phyloP scores from a whole-genome alignment of 2,797 vertebrate species.

The Onychomys torridus region DNA sequence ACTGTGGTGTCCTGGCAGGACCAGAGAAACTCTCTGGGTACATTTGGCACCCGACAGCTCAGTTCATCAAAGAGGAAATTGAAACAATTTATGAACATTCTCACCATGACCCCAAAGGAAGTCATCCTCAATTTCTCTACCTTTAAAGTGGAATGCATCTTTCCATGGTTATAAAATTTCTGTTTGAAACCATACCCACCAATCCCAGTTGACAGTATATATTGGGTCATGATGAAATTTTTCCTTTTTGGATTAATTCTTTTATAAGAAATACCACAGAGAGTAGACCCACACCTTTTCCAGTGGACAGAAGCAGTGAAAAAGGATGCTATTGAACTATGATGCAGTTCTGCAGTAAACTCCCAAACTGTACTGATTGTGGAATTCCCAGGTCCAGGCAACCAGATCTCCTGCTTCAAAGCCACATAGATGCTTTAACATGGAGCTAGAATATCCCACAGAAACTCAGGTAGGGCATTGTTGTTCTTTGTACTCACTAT shows the following conservation, averaged over 20 bases:
- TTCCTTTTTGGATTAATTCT: accelerated
- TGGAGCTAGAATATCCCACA: too few relatives aligned
- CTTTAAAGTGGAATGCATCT: neutral
- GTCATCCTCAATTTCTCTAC: neutral
- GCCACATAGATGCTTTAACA: neutral
- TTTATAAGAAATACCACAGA: neutral
- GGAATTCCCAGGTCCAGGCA: neutral
- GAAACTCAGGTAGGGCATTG: neutral
- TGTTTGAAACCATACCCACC: neutral
- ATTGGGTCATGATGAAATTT: neutral
- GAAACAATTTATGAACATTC: neutral
- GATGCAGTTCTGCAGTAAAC: neutral
- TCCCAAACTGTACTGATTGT: neutral
- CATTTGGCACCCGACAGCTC: neutral
- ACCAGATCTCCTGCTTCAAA: neutral
- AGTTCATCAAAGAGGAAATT: neutral
- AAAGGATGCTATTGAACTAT: neutral
- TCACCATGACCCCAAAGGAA: neutral
- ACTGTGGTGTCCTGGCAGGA: too few relatives aligned
- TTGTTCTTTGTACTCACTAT: neutral
- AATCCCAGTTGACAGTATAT: too few relatives aligned
- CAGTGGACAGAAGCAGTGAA: too few relatives aligned
- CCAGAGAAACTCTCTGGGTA: too few relatives aligned
- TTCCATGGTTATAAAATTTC: neutral
- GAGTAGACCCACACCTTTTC: accelerated